Evolutionary conservation across 2,113 vertebrate species (phyloP).

Genomic region (Pyrgilauda ruficollis): DNA sequence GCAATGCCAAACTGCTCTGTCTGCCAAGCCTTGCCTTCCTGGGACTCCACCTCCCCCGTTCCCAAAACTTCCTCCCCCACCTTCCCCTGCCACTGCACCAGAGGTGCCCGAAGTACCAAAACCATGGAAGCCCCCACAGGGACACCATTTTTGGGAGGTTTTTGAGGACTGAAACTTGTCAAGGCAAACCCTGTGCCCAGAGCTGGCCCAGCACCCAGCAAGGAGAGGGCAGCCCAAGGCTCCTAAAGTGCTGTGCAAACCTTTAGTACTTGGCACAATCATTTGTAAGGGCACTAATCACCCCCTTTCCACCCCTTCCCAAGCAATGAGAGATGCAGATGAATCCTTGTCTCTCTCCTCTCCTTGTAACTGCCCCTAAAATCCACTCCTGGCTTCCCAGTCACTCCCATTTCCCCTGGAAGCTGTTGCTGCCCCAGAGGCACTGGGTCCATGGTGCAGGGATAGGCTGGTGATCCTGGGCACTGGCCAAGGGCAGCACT

Average conservation of each 20-base stretch:
- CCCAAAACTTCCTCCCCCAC: not conserved
- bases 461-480: not conserved
- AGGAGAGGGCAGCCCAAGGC: not conserved
- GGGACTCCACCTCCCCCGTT: accelerated
- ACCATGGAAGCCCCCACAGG: not conserved
- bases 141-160: not conserved
- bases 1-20: not conserved
- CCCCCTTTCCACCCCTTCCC: not conserved
- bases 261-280: not conserved
- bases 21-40: not conserved
- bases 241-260: constrained; percentile 45
- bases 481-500: not conserved
- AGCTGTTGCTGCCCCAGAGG: not conserved
- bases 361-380: not conserved
- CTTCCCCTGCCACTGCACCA: no score
- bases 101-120: not conserved
- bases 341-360: not conserved
- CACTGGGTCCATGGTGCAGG: not conserved
- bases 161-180: not conserved
- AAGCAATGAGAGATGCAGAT: not conserved
- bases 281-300: not conserved
- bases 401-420: not conserved
- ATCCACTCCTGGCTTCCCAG: not conserved
- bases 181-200: not conserved
- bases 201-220: not conserved